Evolutionary conservation across 2,888 invertebrate species (phyloP), one percentile per base, ranked within the genome.

Genomic region (Noctua comes): DNA sequence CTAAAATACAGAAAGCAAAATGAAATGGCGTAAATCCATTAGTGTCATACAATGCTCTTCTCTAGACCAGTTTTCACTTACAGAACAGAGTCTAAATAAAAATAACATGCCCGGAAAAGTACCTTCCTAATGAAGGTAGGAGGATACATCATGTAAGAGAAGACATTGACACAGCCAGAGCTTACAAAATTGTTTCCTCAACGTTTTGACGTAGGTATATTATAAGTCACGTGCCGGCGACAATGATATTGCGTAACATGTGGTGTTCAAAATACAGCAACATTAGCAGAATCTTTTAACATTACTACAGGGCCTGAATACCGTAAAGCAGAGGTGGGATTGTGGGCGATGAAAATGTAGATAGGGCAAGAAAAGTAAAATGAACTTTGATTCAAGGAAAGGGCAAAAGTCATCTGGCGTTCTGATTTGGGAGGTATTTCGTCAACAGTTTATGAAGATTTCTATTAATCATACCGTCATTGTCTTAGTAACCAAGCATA

Each of bases 251-350:
- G 68, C 76, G 82, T 85, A 85, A 86, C 87, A 81, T 79, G 83
- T 70, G 74, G 27, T 79, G 83, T 83, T 84, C n/a, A 88, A 90
- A 89, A 86, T 88, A 85, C 80, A 68, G 80, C 85, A 71, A 90
- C 90, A 88, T 90, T 88, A 85, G 88, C 84, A 74, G 75, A 90
- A 84, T 87, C 85, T 84, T 81, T 82, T 69, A 82, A 86, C 83
- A 86, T 88, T 86, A 85, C 82, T 80, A 80, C 80, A 64, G 73
- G 76, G 40, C 43, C 66, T 79, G 84, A 66, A 82, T 80, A 78
- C 80, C 82, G 82, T 86, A 87, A 82, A 73, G 88, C 54, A n/a
- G 68, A 6, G 79, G 69, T 27, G 21, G 64, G 43, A 62, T 43
- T 86, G 77, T 66, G 13, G 59, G 87, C 84, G 86, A 59, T 57